Conservation (phyloP, 2,113 vertebrate species). For the Malurus melanocephalus region DNA sequence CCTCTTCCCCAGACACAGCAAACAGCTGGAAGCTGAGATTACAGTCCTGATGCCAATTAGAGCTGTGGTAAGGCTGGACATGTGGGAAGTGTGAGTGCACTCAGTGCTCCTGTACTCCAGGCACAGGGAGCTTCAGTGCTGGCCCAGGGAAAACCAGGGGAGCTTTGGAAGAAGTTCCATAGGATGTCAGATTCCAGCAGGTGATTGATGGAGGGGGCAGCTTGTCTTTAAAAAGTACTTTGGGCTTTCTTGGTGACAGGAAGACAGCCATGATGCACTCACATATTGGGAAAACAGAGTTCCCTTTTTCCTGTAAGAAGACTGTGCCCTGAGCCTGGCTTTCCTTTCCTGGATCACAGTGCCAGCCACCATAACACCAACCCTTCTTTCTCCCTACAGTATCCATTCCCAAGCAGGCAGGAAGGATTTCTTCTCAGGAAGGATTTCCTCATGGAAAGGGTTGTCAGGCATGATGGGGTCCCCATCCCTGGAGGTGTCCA, state of each 20-base stretch:
- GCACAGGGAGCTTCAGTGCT: neutral
- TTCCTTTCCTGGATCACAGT: neutral
- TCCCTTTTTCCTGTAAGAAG: neutral
- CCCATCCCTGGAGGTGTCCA: neutral
- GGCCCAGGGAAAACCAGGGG: neutral
- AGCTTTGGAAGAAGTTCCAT: neutral
- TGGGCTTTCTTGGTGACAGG: neutral
- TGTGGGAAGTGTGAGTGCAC: neutral
- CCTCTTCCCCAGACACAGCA: neutral
- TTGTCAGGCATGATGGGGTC: neutral
- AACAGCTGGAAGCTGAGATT: slow-evolving; percentile 40
- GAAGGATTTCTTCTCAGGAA: neutral
- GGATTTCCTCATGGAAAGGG: neutral
- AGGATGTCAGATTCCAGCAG: neutral
- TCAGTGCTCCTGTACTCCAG: neutral
- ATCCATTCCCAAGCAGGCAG: neutral
- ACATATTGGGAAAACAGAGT: neutral
- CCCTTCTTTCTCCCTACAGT: neutral
- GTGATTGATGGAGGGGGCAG: neutral
- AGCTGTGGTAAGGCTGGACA: neutral
- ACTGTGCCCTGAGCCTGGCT: neutral
- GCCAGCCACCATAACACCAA: neutral
- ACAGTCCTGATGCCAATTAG: neutral
- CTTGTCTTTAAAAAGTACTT: neutral
- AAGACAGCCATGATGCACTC: neutral